These are phyloP conservation scores for Meta bourneti DNA, from an alignment of 2,888 invertebrate genomes.

Conservation along the genomic window DNA sequence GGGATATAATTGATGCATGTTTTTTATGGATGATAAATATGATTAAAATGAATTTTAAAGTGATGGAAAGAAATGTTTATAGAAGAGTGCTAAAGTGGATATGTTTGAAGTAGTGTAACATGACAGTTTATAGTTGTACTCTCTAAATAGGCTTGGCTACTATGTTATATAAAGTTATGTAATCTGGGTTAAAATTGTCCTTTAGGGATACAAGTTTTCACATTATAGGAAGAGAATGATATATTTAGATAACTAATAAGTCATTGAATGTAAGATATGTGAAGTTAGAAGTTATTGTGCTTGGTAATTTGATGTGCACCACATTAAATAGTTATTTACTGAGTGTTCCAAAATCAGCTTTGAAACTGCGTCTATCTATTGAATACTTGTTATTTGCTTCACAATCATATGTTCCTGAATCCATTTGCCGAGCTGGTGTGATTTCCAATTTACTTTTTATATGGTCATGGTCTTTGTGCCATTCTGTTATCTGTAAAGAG, in stretches of 20 bases:
- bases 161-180: too few species aligned
- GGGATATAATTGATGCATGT: too few species aligned
- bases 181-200: not conserved
- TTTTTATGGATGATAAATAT: too few species aligned
- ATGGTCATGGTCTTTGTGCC: slow-evolving; percentile 89
- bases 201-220: not conserved
- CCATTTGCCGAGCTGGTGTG: slow-evolving; percentile 97
- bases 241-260: not conserved
- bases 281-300: not conserved
- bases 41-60: too few species aligned
- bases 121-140: too few species aligned
- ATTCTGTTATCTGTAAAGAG: slow-evolving; percentile 83
- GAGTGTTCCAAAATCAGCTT: slow-evolving; percentile 88
- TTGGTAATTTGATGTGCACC: not conserved
- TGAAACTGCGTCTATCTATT: slow-evolving; percentile 93
- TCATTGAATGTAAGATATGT: not conserved
- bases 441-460: slow-evolving; percentile 96
- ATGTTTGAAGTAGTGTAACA: too few species aligned
- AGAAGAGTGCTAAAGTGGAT: too few species aligned
- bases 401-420: slow-evolving; percentile 96
- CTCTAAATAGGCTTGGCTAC: too few species aligned
- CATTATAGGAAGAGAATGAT: not conserved
- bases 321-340: slow-evolving; percentile 52
- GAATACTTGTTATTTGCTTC: slow-evolving; percentile 96
- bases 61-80: too few species aligned